Percentiles rank a stretch among this genome's conserved stretches.
Conservation (phyloP, 2,888 invertebrate species). For the Diplazon laetatorius region DNA sequence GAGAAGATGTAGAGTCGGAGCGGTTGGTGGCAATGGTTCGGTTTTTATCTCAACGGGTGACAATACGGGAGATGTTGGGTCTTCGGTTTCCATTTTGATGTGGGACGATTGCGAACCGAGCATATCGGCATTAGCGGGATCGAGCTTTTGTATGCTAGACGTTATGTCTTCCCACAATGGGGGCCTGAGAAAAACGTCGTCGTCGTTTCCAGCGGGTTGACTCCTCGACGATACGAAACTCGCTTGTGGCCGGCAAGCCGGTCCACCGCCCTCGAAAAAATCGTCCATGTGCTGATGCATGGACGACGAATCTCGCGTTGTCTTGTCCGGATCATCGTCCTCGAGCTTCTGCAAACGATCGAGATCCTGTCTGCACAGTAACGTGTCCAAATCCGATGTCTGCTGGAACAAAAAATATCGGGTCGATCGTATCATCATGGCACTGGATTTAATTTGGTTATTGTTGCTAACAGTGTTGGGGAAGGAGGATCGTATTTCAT, state of each 20-base stretch:
- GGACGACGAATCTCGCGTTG: constrained; percentile 84
- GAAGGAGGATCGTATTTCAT: too few relatives aligned
- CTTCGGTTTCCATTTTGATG: constrained; percentile 91
- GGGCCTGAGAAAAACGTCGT: constrained; percentile 94
- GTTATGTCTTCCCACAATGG: constrained; percentile 96
- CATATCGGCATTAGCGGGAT: constrained; percentile 95
- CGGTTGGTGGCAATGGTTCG: constrained; percentile 84
- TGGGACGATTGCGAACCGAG: constrained; percentile 88
- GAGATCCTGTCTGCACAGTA: constrained; percentile 91
- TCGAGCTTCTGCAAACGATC: constrained; percentile 86
- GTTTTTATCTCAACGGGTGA: constrained; percentile 92
- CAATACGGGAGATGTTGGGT: constrained; percentile 88
- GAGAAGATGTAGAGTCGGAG: constrained; percentile 84
- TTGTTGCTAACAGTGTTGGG: too few relatives aligned
- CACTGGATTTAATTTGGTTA: too few relatives aligned
- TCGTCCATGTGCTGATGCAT: constrained; percentile 87
- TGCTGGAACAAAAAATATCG: too few relatives aligned
- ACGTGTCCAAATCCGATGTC: constrained; percentile 91
- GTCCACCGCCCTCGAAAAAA: constrained; percentile 84
- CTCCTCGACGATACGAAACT: constrained; percentile 85
- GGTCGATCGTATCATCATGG: too few relatives aligned
- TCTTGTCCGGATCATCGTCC: constrained; percentile 83
- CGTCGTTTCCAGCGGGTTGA: constrained; percentile 85
- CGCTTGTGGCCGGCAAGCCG: constrained; percentile 80
- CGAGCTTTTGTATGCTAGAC: constrained; percentile 94